phyloP scores from a whole-genome alignment of 2,113 vertebrate species.

The Aspidoscelis tigris region DNA sequence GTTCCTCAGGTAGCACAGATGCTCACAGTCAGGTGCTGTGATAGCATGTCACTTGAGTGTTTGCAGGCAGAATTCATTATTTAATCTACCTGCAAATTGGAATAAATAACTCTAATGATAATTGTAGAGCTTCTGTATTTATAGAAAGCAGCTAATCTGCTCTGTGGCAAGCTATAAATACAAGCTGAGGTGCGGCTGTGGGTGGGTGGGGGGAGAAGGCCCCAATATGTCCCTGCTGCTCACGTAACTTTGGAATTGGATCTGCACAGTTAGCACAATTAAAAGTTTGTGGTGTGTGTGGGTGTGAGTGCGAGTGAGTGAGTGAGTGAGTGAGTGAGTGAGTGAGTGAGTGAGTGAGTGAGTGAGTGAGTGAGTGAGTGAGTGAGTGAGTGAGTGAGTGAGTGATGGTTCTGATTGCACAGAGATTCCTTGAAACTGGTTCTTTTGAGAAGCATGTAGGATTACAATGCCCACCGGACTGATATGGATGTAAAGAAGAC shows the following conservation, averaged over 20 bases:
- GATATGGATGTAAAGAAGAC: too few relatives aligned
- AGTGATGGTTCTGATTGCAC: neutral
- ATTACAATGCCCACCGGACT: neutral
- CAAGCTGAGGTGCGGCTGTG: too few relatives aligned
- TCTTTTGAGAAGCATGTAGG: neutral
- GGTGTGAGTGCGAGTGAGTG: too few relatives aligned
- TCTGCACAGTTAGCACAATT: rapidly evolving
- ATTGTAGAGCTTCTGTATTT: constrained; percentile 69
- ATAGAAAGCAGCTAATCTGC: constrained; percentile 46
- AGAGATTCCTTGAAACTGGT: rapidly evolving
- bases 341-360: too few relatives aligned
- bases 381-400: too few relatives aligned
- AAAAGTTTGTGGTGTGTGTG: too few relatives aligned
- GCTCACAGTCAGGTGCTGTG: constrained; percentile 44
- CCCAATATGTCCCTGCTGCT: constrained; percentile 25
- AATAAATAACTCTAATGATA: constrained; percentile 70
- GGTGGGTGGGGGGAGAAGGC: neutral
- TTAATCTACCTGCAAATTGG: constrained; percentile 73
- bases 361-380: too few relatives aligned
- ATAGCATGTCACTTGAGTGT: constrained; percentile 54
- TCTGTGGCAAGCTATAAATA: constrained; percentile 54
- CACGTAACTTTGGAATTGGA: constrained; percentile 18
- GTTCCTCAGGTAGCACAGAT: constrained; percentile 46
- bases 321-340: too few relatives aligned
- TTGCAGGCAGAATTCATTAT: constrained; percentile 68